Conservation (phyloP, 2,888 invertebrate genomes). For the Vannuccia rotundouncinata region DNA sequence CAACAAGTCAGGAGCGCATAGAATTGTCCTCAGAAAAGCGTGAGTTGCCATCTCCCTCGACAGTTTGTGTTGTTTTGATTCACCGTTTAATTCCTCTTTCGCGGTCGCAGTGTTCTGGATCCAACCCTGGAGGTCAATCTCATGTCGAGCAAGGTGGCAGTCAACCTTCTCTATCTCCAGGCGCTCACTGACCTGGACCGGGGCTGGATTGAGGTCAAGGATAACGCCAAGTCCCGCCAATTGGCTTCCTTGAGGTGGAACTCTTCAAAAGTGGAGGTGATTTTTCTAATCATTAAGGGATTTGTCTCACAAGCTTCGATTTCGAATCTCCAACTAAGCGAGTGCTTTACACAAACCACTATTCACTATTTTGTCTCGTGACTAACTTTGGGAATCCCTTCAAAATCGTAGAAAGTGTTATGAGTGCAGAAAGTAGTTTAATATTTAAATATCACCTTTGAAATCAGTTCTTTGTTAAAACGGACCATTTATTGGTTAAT, state of each 20-base stretch:
- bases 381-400: too few species aligned
- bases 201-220: conserved; percentile 69
- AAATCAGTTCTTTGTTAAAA: too few species aligned
- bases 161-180: conserved; percentile 76
- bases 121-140: conserved; percentile 72
- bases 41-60: conserved; percentile 50
- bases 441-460: too few species aligned
- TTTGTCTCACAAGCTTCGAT: too few species aligned
- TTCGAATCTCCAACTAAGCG: too few species aligned
- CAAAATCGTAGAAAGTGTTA: too few species aligned
- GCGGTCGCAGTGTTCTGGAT: conserved; percentile 82
- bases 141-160: conserved; percentile 71
- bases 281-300: not conserved
- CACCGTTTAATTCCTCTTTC: not conserved
- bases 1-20: conserved; percentile 63
- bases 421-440: too few species aligned
- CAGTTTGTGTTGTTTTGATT: not conserved
- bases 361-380: too few species aligned
- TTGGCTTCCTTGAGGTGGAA: conserved; percentile 68
- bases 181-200: conserved; percentile 76
- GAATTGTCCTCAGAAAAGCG: conserved; percentile 80
- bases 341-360: too few species aligned
- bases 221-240: conserved; percentile 64
- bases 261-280: conserved; percentile 74
- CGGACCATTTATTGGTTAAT: too few species aligned